These are phyloP conservation scores for Aselliscus stoliczkanus DNA, from an alignment of 2,797 vertebrate species.

Conservation along the genomic window DNA sequence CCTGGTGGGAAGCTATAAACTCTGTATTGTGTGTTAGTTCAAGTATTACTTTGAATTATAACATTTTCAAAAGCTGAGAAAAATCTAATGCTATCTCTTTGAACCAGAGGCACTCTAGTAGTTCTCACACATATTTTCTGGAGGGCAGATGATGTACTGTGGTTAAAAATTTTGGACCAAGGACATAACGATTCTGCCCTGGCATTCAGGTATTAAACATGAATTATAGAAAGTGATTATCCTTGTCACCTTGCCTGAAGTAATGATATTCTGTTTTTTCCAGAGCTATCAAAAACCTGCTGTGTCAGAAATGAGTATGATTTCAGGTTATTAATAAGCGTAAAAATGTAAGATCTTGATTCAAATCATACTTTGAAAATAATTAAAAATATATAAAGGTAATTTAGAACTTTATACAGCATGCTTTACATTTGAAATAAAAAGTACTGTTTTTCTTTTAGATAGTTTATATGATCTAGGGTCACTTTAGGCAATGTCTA, in stretches of 20 bases:
- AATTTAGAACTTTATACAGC: background rate
- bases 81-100: conserved; percentile 47
- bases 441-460: background rate
- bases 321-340: conserved; percentile 81
- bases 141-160: background rate
- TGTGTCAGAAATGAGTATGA: conserved; percentile 88
- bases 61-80: conserved; percentile 43
- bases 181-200: conserved; percentile 81
- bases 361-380: conserved; percentile 72
- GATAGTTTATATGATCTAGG: background rate
- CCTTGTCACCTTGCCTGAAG: conserved; percentile 92
- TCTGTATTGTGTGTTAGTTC: conserved; percentile 32
- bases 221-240: conserved; percentile 90
- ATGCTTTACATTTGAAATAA: background rate
- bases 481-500: background rate
- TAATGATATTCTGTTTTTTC: conserved; percentile 89
- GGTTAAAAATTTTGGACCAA: conserved; percentile 82
- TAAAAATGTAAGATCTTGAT: conserved; percentile 66
- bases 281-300: conserved; percentile 87
- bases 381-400: conserved; percentile 40
- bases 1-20: conserved; percentile 48
- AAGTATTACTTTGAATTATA: conserved; percentile 58
- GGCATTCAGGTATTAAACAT: conserved; percentile 90
- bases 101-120: conserved; percentile 40
- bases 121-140: conserved; percentile 69